These are phyloP conservation scores for Peromyscus californicus DNA, from an alignment of 2,113 vertebrate genomes.

Conservation along the genomic window DNA sequence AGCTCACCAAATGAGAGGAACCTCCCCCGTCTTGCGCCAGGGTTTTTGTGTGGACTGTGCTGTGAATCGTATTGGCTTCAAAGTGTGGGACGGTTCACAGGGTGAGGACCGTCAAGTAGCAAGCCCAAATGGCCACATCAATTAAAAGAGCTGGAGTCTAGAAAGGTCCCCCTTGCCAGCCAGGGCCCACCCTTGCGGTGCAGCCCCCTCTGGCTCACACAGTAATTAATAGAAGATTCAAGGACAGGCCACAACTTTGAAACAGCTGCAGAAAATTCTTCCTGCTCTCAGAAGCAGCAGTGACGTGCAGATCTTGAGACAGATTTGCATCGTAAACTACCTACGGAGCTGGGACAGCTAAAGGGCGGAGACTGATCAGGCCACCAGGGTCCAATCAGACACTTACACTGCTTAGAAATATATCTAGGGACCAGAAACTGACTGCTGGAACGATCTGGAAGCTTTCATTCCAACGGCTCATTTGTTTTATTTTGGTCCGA, in stretches of 20 bases:
- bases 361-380: slow-evolving; percentile 25
- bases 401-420: slow-evolving; percentile 69
- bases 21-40: slow-evolving; percentile 90
- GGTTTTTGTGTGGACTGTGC: slow-evolving; percentile 89
- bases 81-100: slow-evolving; percentile 85
- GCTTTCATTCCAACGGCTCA: slow-evolving; percentile 58
- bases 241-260: slow-evolving; percentile 86
- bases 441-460: not conserved
- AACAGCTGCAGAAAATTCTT: slow-evolving; percentile 86
- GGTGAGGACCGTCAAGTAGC: slow-evolving; percentile 86
- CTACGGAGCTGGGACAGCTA: slow-evolving; percentile 64
- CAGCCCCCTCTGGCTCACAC: slow-evolving; percentile 84
- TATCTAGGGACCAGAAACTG: slow-evolving; percentile 25
- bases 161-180: slow-evolving; percentile 81
- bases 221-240: slow-evolving; percentile 85
- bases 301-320: slow-evolving; percentile 54
- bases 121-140: slow-evolving; percentile 86
- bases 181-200: slow-evolving; percentile 85
- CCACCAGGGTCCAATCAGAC: slow-evolving; percentile 1
- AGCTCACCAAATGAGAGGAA: slow-evolving; percentile 89
- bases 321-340: slow-evolving; percentile 81
- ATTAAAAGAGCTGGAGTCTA: slow-evolving; percentile 84
- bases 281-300: slow-evolving; percentile 74
- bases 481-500: slow-evolving; percentile 77
- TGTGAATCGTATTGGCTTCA: slow-evolving; percentile 90